Conservation (phyloP, 2,888 invertebrate species). For the Chymomyza caudatula region DNA sequence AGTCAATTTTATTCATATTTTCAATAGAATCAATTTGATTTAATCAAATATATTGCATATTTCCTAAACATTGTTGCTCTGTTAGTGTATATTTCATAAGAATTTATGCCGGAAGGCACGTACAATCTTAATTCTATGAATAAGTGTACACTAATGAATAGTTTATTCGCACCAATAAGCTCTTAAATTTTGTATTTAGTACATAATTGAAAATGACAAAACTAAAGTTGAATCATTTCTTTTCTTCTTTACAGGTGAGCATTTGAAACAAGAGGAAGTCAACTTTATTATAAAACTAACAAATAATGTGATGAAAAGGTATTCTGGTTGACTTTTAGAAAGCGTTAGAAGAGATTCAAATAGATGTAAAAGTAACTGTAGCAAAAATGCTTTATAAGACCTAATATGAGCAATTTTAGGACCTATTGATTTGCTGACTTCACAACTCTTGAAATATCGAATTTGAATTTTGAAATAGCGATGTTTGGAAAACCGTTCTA, state of each 20-base stretch:
- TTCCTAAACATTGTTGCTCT: slow-evolving; percentile 2
- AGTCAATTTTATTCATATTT: not conserved
- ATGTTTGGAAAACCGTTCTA: too few species aligned
- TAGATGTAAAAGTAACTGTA: too few species aligned
- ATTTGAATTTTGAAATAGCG: too few species aligned
- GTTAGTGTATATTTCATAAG: slow-evolving; percentile 1
- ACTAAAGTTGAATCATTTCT: not conserved
- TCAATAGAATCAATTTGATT: not conserved
- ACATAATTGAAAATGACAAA: not conserved
- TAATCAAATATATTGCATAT: slow-evolving; percentile 15
- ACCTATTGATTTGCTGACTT: too few species aligned
- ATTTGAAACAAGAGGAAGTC: not conserved
- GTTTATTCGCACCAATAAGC: not conserved
- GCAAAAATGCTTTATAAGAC: too few species aligned
- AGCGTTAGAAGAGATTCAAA: too few species aligned
- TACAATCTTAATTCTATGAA: not conserved
- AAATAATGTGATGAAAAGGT: not conserved
- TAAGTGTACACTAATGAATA: not conserved
- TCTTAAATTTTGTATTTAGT: too few species aligned
- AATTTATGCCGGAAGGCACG: not conserved
- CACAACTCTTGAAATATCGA: too few species aligned
- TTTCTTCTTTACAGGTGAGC: not conserved
- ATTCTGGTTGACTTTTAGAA: too few species aligned
- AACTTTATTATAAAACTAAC: not conserved
- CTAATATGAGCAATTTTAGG: too few species aligned